Evolutionary conservation across 2,888 invertebrate genomes (phyloP), one percentile per base, ranked within the genome.

Genomic region (Myathropa florea): DNA sequence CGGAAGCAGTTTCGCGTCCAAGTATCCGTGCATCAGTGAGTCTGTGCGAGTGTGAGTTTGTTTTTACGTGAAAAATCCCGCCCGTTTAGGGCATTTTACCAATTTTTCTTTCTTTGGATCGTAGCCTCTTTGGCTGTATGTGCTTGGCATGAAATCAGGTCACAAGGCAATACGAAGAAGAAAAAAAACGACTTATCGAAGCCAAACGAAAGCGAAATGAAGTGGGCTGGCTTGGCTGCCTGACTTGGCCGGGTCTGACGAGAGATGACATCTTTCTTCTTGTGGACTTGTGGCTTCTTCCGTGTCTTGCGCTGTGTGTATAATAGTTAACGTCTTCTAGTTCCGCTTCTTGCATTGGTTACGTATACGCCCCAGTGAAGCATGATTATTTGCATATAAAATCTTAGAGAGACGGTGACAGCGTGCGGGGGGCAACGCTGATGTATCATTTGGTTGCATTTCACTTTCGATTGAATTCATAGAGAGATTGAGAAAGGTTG

Each of bases 141-240:
- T 76, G 23, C 24, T 61, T 72, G 81, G 77, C 82, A 70, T 21
- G 61, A 78, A 86, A 82, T 86, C 85, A 82, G 85, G 85, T 86
- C 85, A 86, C 60, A 82, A 75, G 73, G 78, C 77, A 57, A 57
- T 24, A 72, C 70, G 59, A 28, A 55, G 36, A 73, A 77, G 57
- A 57, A 67, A 73, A 77, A 55, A 46, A n/a, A 18, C 46, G 18
- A 18, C 18, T 46, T 46, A 46, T 46, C 46, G 46, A 26, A 82
- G 72, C 77, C 82, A 86, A 57, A 82, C 65, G 82, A 86, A 86
- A 86, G 82, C 78, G 85, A 86, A 86, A 86, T 86, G 85, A 86
- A 70, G 73, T 85, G 71, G 71, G 80, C 72, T 76, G 53, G 36
- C 36, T 39, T 39, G 39, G 36, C 36, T 36, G 36, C 14, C 36